Evolutionary conservation across 2,113 vertebrate species (phyloP).

Genomic region (Puntigrus tetrazona): DNA sequence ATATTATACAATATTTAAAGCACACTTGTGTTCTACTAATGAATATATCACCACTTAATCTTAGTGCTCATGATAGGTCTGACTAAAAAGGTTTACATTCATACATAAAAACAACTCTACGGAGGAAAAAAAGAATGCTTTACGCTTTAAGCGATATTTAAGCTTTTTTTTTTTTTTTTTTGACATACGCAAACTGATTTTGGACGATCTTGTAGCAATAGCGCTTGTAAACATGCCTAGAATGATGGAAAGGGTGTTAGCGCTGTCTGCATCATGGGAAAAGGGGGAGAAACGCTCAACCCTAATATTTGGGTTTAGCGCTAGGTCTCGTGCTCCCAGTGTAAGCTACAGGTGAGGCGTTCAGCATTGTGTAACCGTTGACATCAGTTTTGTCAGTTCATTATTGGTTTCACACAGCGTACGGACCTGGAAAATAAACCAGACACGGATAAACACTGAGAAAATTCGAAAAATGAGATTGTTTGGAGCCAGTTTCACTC

Average conservation of each 20-base stretch:
- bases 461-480: background rate
- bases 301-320: conserved; percentile 47
- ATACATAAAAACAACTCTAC: background rate
- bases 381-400: conserved; percentile 11
- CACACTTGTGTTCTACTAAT: background rate
- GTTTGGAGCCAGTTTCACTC: background rate
- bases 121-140: conserved; percentile 1
- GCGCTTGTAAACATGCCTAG: conserved; percentile 64
- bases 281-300: conserved; percentile 34
- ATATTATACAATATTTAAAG: background rate
- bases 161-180: conserved; percentile 54
- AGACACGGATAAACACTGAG: background rate
- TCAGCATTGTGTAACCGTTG: conserved; percentile 37
- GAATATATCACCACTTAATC: background rate
- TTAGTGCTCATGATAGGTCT: background rate
- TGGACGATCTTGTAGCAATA: conserved; percentile 64
- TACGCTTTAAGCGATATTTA: conserved; percentile 57
- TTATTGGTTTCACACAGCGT: conserved; percentile 5
- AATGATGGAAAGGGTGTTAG: conserved; percentile 73
- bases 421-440: conserved; percentile 12
- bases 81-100: background rate
- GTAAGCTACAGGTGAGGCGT: conserved; percentile 29
- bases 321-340: conserved; percentile 34
- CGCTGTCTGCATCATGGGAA: conserved; percentile 44
- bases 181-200: conserved; percentile 61